phyloP scores from a whole-genome alignment of 2,113 vertebrate species.

The Leucoraja erinaceus region DNA sequence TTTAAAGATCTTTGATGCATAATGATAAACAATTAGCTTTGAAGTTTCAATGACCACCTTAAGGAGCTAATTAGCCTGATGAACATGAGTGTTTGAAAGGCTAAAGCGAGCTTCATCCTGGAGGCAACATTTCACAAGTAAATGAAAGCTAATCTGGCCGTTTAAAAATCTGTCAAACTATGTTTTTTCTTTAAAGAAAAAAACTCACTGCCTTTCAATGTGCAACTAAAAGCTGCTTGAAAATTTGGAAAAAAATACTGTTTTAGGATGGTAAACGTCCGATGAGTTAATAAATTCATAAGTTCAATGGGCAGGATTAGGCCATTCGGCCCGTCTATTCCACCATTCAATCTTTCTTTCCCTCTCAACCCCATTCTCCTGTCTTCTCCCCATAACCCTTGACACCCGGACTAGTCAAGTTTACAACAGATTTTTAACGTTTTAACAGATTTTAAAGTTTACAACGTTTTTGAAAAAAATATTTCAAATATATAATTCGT shows the following conservation, averaged over 20 bases:
- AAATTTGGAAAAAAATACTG: background rate
- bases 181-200: no score
- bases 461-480: background rate
- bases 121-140: background rate
- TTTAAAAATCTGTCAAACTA: background rate
- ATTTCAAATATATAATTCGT: background rate
- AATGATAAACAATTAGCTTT: background rate
- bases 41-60: conserved; percentile 13
- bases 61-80: background rate
- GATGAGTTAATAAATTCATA: background rate
- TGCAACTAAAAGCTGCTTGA: background rate
- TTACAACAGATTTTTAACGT: no score
- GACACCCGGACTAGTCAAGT: no score
- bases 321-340: no score
- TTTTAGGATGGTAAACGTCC: background rate
- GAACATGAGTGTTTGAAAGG: background rate
- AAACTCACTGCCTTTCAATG: background rate
- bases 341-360: no score
- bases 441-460: background rate
- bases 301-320: no score
- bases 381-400: no score
- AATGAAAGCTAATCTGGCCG: background rate
- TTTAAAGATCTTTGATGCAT: background rate
- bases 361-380: no score
- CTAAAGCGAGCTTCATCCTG: background rate